Evolutionary conservation across 2,797 vertebrate genomes (phyloP).

Genomic region (Spondyliosoma cantharus): DNA sequence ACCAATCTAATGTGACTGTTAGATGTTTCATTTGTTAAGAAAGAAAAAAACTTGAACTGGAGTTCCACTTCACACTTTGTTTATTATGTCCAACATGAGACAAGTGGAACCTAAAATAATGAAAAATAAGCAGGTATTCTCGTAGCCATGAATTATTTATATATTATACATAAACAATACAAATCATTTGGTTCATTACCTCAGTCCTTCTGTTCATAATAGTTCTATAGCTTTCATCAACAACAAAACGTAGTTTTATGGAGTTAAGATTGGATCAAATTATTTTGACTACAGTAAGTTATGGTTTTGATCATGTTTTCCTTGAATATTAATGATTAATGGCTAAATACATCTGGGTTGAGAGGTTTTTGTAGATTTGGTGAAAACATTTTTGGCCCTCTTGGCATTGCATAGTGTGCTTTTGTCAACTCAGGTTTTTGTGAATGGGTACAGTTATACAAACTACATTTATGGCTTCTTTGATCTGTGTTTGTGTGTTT

Average conservation of each 20-base stretch:
- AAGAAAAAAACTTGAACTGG: background rate
- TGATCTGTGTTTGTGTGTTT: background rate
- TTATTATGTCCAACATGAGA: background rate
- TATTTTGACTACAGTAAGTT: background rate
- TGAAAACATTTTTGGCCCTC: background rate
- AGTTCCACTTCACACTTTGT: background rate
- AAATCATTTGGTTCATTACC: background rate
- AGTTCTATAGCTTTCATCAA: background rate
- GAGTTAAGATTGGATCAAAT: background rate
- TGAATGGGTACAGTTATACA: conserved; percentile 13
- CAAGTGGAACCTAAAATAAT: background rate
- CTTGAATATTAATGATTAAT: background rate
- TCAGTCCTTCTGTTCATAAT: background rate
- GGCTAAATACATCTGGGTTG: background rate
- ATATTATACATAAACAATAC: background rate
- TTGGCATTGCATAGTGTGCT: conserved; percentile 9
- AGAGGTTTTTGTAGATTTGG: background rate
- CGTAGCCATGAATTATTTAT: background rate
- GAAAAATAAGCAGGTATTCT: background rate
- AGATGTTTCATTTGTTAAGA: background rate
- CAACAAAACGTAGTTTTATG: background rate
- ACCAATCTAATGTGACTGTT: background rate
- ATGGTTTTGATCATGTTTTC: background rate
- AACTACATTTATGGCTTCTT: background rate
- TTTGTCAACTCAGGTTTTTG: conserved; percentile 46